Evolutionary conservation across 1,140 invertebrate genomes (phyloP), one percentile per base, ranked within the genome.

Genomic region (Drosophila lowei): DNA sequence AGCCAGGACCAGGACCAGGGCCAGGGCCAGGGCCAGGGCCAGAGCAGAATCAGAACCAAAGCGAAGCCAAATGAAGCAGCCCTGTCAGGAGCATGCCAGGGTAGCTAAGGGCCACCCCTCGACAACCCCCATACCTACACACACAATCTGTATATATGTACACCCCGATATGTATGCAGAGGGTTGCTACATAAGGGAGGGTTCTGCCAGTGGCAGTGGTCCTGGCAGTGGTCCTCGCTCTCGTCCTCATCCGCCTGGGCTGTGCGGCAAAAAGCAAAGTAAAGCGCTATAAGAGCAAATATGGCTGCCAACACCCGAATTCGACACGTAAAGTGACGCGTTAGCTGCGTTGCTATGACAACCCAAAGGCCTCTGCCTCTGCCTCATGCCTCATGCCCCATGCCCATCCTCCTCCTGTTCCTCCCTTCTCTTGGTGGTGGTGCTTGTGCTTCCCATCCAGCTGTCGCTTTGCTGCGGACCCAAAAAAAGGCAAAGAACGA

Each of bases 231-330:
- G 30, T 34, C 30, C 9, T 11, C 0, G 30, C 9, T 1, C 9
- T 11, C 30, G 30, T 34, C 9, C 30, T 3, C 44, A 25, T 28
- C 53, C 46, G 11, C 28, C 44, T 65, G 42, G 34, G 43, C 18
- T 46, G 63, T 49, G 41, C 49, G 38, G 57, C 63, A 81, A 81
- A 78, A 88, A 86, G 83, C 77, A 88, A 79, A 85, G 86, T 84
- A 85, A 89, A 84, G 85, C 79, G 84, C 84, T 80, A 80, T 79
- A 90, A 89, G 88, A 90, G 86, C 89, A 90, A 90, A 90, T 90
- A 90, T 90, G 86, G 86, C 86, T 90, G 86, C 86, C 86, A 90
- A 90, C 88, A 90, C 86, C 86, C 89, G 86, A 83, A 90, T 90
- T 90, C 86, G 88, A 90, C 86, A 90, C 86, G 86, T 90, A 90